These are phyloP conservation scores for Pipistrellus pipistrellus DNA, from an alignment of 2,797 vertebrate genomes.

Conservation along the genomic window DNA sequence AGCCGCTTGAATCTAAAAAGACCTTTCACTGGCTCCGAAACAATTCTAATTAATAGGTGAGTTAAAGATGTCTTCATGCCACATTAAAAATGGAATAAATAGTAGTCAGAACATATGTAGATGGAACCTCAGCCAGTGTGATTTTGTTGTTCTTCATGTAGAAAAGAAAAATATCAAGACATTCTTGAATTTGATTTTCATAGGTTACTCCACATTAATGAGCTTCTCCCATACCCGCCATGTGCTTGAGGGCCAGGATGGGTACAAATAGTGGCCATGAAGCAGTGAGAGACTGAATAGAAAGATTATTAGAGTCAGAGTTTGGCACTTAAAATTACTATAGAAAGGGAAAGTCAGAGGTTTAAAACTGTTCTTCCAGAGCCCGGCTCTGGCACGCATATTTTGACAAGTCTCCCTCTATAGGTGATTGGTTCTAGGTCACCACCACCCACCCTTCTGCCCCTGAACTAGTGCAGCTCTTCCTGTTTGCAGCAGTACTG, in stretches of 20 bases:
- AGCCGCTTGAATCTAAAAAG: not conserved
- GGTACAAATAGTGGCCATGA: not conserved
- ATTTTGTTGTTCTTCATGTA: slow-evolving; percentile 47
- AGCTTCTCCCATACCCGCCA: not conserved
- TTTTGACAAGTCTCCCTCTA: not conserved
- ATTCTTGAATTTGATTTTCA: slow-evolving; percentile 40
- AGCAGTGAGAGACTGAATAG: not conserved
- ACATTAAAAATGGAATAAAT: slow-evolving; percentile 12
- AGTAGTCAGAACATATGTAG: slow-evolving; percentile 15
- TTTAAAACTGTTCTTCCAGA: not conserved
- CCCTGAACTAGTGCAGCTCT: not conserved
- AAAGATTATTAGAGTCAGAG: not conserved
- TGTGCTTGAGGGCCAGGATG: not conserved
- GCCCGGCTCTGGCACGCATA: not conserved
- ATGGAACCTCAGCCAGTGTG: not conserved
- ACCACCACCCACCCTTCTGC: not conserved
- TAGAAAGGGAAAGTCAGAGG: not conserved
- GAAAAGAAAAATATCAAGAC: slow-evolving; percentile 20
- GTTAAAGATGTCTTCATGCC: not conserved
- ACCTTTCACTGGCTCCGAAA: not conserved
- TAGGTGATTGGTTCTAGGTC: not conserved
- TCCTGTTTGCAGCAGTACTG: not conserved
- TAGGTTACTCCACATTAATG: not conserved
- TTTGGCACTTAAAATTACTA: slow-evolving; percentile 4
- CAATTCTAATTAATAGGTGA: not conserved